A percentile compares a stretch with the other conserved stretches of the same genome.
These are phyloP conservation scores for Ericerus pela DNA, from an alignment of 1,140 invertebrate genomes.

Conservation along the genomic window DNA sequence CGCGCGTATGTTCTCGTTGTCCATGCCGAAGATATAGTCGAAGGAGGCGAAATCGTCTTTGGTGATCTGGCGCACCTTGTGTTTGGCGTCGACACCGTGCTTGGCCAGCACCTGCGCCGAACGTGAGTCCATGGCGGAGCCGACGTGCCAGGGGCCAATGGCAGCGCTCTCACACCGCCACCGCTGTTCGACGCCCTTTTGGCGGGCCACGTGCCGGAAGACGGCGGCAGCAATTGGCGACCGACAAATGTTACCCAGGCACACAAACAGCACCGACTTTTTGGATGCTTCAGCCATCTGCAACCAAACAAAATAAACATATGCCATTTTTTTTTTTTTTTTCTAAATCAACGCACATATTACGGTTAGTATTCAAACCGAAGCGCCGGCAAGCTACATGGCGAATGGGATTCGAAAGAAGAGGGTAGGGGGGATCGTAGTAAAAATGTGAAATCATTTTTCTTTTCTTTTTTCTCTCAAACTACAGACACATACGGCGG, in stretches of 20 bases:
- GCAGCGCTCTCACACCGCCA: conserved; percentile 84
- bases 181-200: conserved; percentile 40
- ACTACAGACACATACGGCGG: no score
- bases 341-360: no score
- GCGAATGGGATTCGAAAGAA: no score
- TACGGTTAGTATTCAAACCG: no score
- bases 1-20: conserved; percentile 59
- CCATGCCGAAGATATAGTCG: conserved; percentile 85
- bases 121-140: conserved; percentile 60
- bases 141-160: conserved; percentile 67
- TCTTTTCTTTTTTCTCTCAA: no score
- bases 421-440: no score
- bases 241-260: conserved; percentile 75
- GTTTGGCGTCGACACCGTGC: conserved; percentile 49
- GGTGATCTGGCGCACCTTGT: conserved; percentile 49
- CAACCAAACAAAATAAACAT: no score
- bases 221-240: conserved; percentile 88
- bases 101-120: conserved; percentile 53
- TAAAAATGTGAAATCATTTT: no score
- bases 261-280: conserved; percentile 25
- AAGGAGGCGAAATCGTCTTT: conserved; percentile 56
- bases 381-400: no score
- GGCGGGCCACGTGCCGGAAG: conserved; percentile 53
- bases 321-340: no score
- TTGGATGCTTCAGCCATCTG: conserved; percentile 14